Evolutionary conservation across 2,797 vertebrate species (phyloP), one percentile per base, ranked within the genome.

Genomic region (Phrynocephalus forsythii): DNA sequence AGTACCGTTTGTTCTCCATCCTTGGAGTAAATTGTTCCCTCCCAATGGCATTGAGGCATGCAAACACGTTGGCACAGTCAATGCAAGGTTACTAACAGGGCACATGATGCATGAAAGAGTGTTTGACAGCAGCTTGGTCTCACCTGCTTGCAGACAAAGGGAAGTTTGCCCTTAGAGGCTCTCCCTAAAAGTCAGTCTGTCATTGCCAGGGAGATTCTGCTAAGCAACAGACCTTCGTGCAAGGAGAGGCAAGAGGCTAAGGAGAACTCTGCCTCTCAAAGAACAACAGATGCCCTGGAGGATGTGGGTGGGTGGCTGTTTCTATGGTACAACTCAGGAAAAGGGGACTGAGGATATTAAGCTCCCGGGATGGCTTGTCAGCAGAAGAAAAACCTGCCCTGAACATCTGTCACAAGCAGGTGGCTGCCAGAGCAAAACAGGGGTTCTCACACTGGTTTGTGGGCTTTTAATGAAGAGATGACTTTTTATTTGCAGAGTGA

Each of bases 261-360:
- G 38, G 69, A 80, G 22, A 75, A 38, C 15, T 28, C 56, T 73
- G 69, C 83, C 77, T 75, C 33, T 82, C 20, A 50, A 3, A 1
- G 69, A 79, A 88, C 69, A 85, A 88, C 69, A 85, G 78, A 85
- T 85, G 83, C 78, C 44, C 77, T 85, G 83, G 60, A 88, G 77
- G 71, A 56, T 22, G 78, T 85, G 83, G 87, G 87, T 75, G 77
- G 83, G 56, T 75, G 24, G 77, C 24, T 33, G 83, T 88, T 88
- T 85, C 87, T 85, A 68, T 85, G 87, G 83, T 84, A 56, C 77
- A 79, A 69, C 79, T 66, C 26, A 4, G 63, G n/a, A 52, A 26
- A 38, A 56, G 38, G 33, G 28, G 22, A 76, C 22, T 9, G 56
- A 24, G 69, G 44, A 38, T 83, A 66, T 67, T 77, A 66, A 76